Base-by-base conservation (phyloP, 2,797 vertebrate species). In the Heteromormyrus szaboi region DNA sequence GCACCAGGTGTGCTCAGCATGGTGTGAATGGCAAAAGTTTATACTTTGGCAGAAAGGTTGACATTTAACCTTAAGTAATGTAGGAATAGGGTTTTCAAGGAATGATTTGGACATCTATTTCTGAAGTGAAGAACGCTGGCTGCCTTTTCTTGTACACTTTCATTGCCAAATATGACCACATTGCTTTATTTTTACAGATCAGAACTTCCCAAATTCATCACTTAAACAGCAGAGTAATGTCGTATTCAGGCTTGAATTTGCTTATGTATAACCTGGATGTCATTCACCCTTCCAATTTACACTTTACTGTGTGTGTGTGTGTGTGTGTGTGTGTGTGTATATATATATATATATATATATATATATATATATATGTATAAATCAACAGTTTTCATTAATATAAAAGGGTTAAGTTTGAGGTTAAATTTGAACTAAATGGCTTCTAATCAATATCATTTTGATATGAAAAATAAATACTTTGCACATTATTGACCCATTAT, bases 161-260 rank as follows among this genome's bases (percentile, higher is more conserved):
- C 54, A 41, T 14, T 25, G 51, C 85, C 51, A 56, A 41, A n/a
- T 86, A 29, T 54, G 29, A 17, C 53, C 85, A 25, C 4, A 33
- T 86, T 86, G 29, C 85, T 86, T 86, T 59, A 86, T 86, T 86
- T 62, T 86, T 59, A 25, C 85, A 85, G 84, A 53, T 85, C 50
- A 54, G 84, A 53, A 85, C 48, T 33, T 85, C 50, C 14, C 11
- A 41, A 17, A 33, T 85, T 37, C 51, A 56, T 86, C 85, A 33
- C 51, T 9, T 17, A 62, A 62, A 33, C 19, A 62, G 8, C 14
- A 9, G 85, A 41, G 17, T 53, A 33, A 54, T 56, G 51, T 56
- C 7, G 25, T 86, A 33, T 51, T 29, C 33, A n/a, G 4, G 29
- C 37, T 44, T 87, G 54, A 56, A 87, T 86, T 86, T 86, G 14